Base-by-base conservation (phyloP, 2,113 vertebrate genomes). In the Ptilorrhoa leucosticta region DNA sequence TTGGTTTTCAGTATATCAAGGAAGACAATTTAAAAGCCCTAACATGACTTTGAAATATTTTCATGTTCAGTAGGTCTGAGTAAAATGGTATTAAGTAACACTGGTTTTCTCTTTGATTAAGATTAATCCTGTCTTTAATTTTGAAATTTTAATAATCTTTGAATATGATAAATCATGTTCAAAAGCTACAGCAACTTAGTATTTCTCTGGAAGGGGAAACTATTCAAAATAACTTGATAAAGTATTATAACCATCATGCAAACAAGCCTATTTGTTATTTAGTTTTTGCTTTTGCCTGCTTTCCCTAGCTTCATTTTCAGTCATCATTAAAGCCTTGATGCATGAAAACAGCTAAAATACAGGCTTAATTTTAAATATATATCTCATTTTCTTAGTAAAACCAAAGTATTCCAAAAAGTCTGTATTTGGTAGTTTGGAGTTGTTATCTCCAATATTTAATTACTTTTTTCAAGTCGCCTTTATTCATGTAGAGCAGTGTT, bases 141-240 rank as follows among this genome's bases (percentile, higher is more conserved):
- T 56, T 83, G 19, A 72, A 83, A 58, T 40, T 35, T 82, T 56
- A 24, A 0, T n/a, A 33, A 39, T 72, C 17, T 68, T 84, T 84
- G 18, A 78, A n/a, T 54, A 47, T 35, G 6, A 56, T 35, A 54
- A 89, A 40, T 58, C 23, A 11, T 42, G 12, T 88, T 80, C 26
- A 63, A 28, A 80, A 69, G 26, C 3, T 39, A 60, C 11, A 84
- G 37, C 7, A 83, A 35, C 30, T 80, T 56, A 54, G 7, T 58
- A 71, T 28, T 70, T 61, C 42, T 65, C 7, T 0, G 0, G 6
- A 15, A 4, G 5, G 1, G 3, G 5, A 45, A 13, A 57, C 50
- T 60, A 77, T 35, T 73, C 7, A 72, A 66, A 90, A n/a, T 45
- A 88, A 57, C 10, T 72, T 54, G 11, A 17, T 64, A 6, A 61